phyloP scores from a whole-genome alignment of 2,797 vertebrate species.

The Sebastes glaucus region DNA sequence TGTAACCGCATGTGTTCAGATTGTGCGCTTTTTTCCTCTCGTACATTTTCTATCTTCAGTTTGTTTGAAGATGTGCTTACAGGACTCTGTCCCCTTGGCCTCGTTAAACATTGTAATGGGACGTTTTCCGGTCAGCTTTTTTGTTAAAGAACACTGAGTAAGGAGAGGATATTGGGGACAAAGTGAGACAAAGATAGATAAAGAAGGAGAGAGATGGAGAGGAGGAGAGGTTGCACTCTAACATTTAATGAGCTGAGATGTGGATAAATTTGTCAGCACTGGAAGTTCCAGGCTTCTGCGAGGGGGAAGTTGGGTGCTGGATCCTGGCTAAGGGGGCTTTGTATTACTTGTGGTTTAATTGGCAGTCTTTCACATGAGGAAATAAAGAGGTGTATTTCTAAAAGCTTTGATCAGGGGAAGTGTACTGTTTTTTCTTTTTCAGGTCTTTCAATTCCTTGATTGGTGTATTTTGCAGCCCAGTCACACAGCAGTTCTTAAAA shows the following conservation, averaged over 20 bases:
- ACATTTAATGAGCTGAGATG: constrained; percentile 49
- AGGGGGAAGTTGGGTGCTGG: background rate
- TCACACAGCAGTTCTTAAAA: background rate
- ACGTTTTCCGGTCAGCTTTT: constrained; percentile 18
- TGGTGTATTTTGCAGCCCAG: background rate
- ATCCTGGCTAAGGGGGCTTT: constrained; percentile 20
- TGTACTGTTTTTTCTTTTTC: constrained; percentile 3
- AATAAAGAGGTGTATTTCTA: constrained; percentile 22
- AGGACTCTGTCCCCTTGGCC: constrained; percentile 16
- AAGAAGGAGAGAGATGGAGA: background rate
- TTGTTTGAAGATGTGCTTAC: constrained; percentile 41
- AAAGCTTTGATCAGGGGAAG: constrained; percentile 40
- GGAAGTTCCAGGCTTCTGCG: constrained; percentile 11
- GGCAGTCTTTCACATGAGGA: constrained; percentile 14
- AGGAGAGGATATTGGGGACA: constrained; percentile 16
- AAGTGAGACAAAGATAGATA: constrained; percentile 19
- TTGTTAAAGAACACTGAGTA: constrained; percentile 24
- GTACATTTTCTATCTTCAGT: constrained; percentile 30
- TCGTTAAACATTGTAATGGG: constrained; percentile 43
- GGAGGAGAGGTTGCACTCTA: constrained; percentile 6
- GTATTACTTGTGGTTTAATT: constrained; percentile 55
- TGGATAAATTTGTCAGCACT: constrained; percentile 31
- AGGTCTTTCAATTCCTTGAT: constrained; percentile 10
- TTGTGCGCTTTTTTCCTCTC: background rate
- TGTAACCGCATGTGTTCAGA: constrained; percentile 26